These are phyloP conservation scores for Ectemnius cavifrons DNA, from an alignment of 2,888 invertebrate genomes.

Conservation along the genomic window DNA sequence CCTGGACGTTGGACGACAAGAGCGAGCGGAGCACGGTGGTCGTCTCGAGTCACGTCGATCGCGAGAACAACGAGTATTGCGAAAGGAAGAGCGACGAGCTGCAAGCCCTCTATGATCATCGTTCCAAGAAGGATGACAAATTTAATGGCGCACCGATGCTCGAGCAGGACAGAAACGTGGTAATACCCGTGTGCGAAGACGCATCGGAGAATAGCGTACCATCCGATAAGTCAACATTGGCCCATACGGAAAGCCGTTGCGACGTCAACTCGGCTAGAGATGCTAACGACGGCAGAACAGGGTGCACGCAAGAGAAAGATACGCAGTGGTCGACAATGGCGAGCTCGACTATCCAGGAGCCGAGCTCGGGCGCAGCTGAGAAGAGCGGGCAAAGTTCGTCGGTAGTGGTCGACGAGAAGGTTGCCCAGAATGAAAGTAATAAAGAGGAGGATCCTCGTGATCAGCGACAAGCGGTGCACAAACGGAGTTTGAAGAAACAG, in stretches of 20 bases:
- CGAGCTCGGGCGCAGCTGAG: background rate
- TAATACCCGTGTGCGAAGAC: background rate
- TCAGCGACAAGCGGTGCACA: too few species aligned
- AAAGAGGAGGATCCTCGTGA: too few species aligned
- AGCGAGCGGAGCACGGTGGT: background rate
- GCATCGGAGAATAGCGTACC: background rate
- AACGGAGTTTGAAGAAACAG: background rate
- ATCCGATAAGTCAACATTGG: too few species aligned
- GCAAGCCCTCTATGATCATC: background rate
- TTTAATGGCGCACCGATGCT: background rate
- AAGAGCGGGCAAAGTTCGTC: background rate
- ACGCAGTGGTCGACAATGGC: background rate
- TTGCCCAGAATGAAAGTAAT: background rate
- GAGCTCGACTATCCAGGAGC: background rate
- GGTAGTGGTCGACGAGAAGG: background rate
- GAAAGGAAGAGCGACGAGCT: background rate
- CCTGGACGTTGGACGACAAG: conserved; percentile 18
- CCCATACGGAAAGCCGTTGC: too few species aligned
- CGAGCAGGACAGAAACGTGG: conserved; percentile 1
- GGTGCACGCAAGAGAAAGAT: background rate
- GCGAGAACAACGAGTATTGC: background rate
- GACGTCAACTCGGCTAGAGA: too few species aligned
- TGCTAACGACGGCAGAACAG: too few species aligned
- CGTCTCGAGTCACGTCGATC: background rate
- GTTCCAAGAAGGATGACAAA: background rate